These are phyloP conservation scores for Irena cyanogastra DNA, from an alignment of 2,113 vertebrate species.

Conservation along the genomic window DNA sequence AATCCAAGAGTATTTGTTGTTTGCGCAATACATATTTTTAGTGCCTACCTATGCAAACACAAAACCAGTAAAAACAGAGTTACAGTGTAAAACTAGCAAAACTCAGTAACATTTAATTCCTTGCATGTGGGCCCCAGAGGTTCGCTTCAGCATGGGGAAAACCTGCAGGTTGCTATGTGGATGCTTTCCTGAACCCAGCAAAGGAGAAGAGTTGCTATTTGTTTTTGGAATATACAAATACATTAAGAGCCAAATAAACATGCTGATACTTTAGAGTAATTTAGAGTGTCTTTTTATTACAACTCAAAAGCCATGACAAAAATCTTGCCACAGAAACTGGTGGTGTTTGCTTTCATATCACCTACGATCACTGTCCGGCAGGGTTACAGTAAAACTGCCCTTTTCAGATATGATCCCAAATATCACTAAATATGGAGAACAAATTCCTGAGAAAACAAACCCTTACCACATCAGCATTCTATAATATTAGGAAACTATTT, in stretches of 20 bases:
- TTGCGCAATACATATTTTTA: neutral
- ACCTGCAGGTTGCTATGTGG: neutral
- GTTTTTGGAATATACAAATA: neutral
- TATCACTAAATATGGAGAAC: conserved; percentile 31
- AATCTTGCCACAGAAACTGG: neutral
- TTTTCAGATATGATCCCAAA: conserved; percentile 1
- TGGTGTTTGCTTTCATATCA: neutral
- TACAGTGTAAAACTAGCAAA: neutral
- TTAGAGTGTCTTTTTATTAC: neutral
- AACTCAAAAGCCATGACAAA: neutral
- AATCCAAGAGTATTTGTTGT: neutral
- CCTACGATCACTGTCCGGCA: neutral
- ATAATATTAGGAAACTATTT: conserved; percentile 63
- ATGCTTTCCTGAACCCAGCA: neutral
- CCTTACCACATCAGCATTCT: conserved; percentile 44
- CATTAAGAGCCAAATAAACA: neutral
- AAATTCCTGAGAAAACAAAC: conserved; percentile 46
- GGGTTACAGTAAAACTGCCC: neutral
- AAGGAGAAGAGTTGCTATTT: neutral
- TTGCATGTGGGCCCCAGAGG: neutral
- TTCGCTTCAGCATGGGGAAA: neutral
- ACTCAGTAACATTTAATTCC: neutral
- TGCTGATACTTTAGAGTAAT: neutral
- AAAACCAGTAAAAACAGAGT: neutral
- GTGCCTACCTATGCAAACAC: neutral